phyloP scores from a whole-genome alignment of 2,113 vertebrate species.

The Columbina picui region DNA sequence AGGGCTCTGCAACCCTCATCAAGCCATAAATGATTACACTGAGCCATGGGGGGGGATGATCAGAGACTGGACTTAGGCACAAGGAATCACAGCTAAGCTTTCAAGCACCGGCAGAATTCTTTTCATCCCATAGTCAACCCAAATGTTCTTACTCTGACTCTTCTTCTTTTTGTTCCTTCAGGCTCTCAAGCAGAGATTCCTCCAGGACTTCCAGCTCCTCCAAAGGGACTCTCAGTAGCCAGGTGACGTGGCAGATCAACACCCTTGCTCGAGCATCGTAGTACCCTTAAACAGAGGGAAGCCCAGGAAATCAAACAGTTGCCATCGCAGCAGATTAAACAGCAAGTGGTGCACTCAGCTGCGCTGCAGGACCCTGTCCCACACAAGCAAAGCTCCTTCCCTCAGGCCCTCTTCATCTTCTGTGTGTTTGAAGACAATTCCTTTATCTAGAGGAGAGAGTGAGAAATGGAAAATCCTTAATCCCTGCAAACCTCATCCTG shows the following conservation, averaged over 20 bases:
- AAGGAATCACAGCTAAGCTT: not conserved
- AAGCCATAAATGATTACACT: not conserved
- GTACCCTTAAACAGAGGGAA: constrained; percentile 74
- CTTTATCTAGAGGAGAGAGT: not conserved
- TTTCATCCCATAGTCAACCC: not conserved
- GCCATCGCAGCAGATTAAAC: not conserved
- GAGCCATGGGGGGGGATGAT: not conserved
- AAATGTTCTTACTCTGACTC: constrained; percentile 83
- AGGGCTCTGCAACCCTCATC: not conserved
- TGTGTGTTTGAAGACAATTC: not conserved
- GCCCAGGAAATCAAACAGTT: not conserved
- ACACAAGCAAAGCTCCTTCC: not conserved
- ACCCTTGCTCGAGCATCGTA: constrained; percentile 91
- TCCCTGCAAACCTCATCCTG: not conserved
- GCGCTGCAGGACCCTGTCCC: not conserved
- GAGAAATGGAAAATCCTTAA: not conserved
- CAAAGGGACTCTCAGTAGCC: constrained; percentile 80
- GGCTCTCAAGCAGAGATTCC: constrained; percentile 87
- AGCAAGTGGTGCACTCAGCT: not conserved
- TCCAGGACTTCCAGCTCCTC: constrained; percentile 88
- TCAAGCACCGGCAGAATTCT: not conserved
- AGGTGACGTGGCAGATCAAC: constrained; percentile 84
- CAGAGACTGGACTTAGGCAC: constrained; percentile 30
- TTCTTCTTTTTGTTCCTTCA: constrained; percentile 85
- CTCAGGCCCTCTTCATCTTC: not conserved